These are phyloP conservation scores for Strigamia transsilvanica DNA, from an alignment of 2,888 invertebrate genomes.

Conservation along the genomic window DNA sequence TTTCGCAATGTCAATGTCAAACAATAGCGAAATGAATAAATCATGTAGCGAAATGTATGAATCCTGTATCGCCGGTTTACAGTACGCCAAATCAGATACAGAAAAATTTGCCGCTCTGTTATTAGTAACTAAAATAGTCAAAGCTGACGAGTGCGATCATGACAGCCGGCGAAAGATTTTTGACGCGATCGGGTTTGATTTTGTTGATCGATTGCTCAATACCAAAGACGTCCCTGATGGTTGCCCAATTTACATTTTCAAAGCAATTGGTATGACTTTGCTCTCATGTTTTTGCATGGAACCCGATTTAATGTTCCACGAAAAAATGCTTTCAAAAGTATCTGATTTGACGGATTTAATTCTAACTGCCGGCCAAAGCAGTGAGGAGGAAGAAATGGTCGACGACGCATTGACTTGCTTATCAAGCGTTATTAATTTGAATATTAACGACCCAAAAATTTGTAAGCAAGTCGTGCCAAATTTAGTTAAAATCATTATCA, in stretches of 20 bases:
- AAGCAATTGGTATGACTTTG: constrained; percentile 87
- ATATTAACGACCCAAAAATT: constrained; percentile 65
- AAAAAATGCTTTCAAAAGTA: constrained; percentile 54
- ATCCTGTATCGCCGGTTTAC: constrained; percentile 75
- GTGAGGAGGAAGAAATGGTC: constrained; percentile 52
- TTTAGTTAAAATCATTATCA: constrained; percentile 73
- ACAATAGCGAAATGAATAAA: constrained; percentile 62
- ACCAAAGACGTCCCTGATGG: constrained; percentile 80
- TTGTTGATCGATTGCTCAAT: constrained; percentile 80
- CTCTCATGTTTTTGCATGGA: constrained; percentile 77
- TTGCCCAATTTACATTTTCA: constrained; percentile 88
- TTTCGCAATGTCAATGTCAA: neutral
- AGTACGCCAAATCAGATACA: constrained; percentile 82
- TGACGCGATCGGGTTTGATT: constrained; percentile 88
- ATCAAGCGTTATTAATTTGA: constrained; percentile 71
- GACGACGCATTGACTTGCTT: constrained; percentile 69
- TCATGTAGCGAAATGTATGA: constrained; percentile 69
- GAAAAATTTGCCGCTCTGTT: constrained; percentile 91
- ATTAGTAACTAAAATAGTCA: constrained; percentile 89
- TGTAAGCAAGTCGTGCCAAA: constrained; percentile 75
- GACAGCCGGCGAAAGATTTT: constrained; percentile 70
- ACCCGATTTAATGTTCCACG: constrained; percentile 58
- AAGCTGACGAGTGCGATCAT: constrained; percentile 80
- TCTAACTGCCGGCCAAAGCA: constrained; percentile 14
- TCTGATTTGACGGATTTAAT: constrained; percentile 55